Percentiles rank a stretch among this genome's conserved stretches.
These are phyloP conservation scores for Polyodon spathula DNA, from an alignment of 2,113 vertebrate genomes.

Conservation along the genomic window DNA sequence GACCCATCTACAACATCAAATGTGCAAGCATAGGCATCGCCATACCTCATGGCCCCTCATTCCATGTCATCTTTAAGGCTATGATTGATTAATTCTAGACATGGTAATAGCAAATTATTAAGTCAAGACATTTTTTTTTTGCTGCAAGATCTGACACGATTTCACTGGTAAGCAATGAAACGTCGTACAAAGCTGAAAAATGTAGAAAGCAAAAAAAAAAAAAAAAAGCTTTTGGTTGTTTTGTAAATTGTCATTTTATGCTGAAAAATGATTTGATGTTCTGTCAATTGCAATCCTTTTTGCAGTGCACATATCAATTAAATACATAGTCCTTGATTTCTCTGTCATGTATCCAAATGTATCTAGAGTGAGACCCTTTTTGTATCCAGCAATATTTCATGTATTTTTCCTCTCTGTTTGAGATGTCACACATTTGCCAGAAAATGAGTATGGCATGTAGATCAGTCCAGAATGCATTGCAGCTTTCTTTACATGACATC, in stretches of 20 bases:
- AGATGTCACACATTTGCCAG: not conserved
- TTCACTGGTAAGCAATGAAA: too few relatives aligned
- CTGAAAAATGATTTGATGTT: not conserved
- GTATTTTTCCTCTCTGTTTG: constrained; percentile 2
- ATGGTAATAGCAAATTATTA: not conserved
- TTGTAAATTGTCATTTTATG: not conserved
- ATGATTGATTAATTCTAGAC: constrained; percentile 2
- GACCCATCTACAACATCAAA: too few relatives aligned
- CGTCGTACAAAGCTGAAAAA: not conserved
- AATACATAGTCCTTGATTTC: constrained; percentile 38
- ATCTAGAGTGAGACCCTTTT: constrained; percentile 2
- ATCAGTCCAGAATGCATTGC: not conserved
- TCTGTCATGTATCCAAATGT: constrained; percentile 16
- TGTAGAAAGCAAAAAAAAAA: not conserved
- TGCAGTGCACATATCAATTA: constrained; percentile 34
- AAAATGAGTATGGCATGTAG: not conserved
- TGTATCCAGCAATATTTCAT: not conserved
- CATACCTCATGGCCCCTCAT: too few relatives aligned
- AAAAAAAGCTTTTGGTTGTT: constrained; percentile 23
- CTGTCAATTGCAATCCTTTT: constrained; percentile 14
- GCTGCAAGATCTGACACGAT: constrained; percentile 2
- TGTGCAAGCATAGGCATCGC: not conserved
- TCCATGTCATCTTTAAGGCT: not conserved
- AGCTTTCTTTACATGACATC: not conserved
- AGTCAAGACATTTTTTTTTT: not conserved